A percentile compares a stretch with the other conserved stretches of the same genome.
These are phyloP conservation scores for Xanthorhoe designata DNA, from an alignment of 2,888 invertebrate genomes.

Conservation along the genomic window DNA sequence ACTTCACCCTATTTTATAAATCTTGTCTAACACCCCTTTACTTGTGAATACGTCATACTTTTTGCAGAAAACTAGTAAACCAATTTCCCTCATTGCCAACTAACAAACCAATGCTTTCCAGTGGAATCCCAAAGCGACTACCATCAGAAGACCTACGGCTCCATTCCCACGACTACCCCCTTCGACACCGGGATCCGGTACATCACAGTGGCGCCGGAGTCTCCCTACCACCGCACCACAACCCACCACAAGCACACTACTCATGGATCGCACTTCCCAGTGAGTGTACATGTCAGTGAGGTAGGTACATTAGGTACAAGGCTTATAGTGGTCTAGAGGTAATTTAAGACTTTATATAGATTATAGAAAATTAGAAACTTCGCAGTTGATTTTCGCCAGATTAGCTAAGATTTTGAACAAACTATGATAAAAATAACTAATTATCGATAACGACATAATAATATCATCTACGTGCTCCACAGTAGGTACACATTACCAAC, in stretches of 20 bases:
- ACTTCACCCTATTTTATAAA: too few relatives aligned
- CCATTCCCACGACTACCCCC: slow-evolving; percentile 73
- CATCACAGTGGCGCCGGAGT: slow-evolving; percentile 76
- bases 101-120: slow-evolving; percentile 62
- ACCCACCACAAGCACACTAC: slow-evolving; percentile 76
- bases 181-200: slow-evolving; percentile 76
- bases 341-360: background rate
- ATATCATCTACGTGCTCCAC: too few relatives aligned
- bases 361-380: too few relatives aligned
- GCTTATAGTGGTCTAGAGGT: slow-evolving; percentile 6
- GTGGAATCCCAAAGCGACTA: slow-evolving; percentile 96
- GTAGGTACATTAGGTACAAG: slow-evolving; percentile 34
- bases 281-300: slow-evolving; percentile 48
- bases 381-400: too few relatives aligned
- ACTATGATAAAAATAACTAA: too few relatives aligned
- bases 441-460: too few relatives aligned
- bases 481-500: too few relatives aligned
- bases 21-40: too few relatives aligned
- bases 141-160: slow-evolving; percentile 86
- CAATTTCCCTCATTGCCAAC: too few relatives aligned
- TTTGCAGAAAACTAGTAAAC: too few relatives aligned
- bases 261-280: slow-evolving; percentile 53
- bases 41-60: too few relatives aligned
- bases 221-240: slow-evolving; percentile 74
- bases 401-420: too few relatives aligned